These are phyloP conservation scores for Drosophila tanythrix DNA, from an alignment of 2,888 invertebrate genomes.

Conservation along the genomic window DNA sequence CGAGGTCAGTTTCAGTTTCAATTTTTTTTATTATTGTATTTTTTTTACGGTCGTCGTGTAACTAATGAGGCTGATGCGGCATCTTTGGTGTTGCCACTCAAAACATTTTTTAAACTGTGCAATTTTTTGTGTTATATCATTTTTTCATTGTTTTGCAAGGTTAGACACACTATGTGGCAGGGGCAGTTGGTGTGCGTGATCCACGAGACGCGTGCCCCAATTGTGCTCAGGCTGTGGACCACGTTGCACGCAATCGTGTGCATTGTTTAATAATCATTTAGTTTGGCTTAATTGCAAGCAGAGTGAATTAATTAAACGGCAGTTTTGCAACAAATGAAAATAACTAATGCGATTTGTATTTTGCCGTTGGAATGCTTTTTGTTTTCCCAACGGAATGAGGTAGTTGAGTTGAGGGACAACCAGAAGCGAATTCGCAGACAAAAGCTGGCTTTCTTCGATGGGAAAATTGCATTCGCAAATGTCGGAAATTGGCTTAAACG, in stretches of 20 bases:
- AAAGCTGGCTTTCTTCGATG: conserved; percentile 5
- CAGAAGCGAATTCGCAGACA: conserved; percentile 37
- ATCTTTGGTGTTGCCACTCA: conserved; percentile 37
- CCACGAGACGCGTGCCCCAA: conserved; percentile 45
- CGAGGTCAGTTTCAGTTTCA: conserved; percentile 43
- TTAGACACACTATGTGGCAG: conserved; percentile 23
- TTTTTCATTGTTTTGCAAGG: conserved; percentile 48
- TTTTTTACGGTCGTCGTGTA: conserved; percentile 14
- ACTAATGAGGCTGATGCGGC: conserved; percentile 53
- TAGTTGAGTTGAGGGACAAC: conserved; percentile 34
- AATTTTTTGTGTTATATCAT: conserved; percentile 26
- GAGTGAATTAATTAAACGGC: conserved; percentile 31
- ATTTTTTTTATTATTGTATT: conserved; percentile 7
- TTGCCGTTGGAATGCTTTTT: conserved; percentile 31
- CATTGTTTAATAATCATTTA: conserved; percentile 34
- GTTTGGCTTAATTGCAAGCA: conserved; percentile 46
- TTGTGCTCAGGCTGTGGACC: conserved; percentile 17
- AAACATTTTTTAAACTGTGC: conserved; percentile 48
- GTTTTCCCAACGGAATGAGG: conserved; percentile 49
- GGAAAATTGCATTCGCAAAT: conserved; percentile 25
- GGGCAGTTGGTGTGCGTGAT: conserved; percentile 34
- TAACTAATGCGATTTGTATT: conserved; percentile 6
- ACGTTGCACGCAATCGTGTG: conserved; percentile 35
- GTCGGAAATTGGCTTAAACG: conserved; percentile 59
- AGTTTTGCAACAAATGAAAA: conserved; percentile 11